Evolutionary conservation across 2,888 invertebrate species (phyloP).

Genomic region (Pachycephus smyrnensis): DNA sequence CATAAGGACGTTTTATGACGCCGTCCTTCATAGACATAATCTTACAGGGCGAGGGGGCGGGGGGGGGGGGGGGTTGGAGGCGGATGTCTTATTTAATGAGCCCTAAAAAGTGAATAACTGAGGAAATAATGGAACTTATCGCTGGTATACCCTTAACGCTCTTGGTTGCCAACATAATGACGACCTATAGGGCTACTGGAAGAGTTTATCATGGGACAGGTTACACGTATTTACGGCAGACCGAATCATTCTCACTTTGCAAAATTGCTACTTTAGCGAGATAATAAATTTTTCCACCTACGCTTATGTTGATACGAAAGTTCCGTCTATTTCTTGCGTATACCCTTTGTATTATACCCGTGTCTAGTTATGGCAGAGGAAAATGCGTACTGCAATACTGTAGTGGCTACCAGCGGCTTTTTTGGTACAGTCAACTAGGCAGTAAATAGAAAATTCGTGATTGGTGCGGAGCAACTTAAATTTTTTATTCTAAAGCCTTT

Average conservation of each 20-base stretch:
- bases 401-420: not conserved
- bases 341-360: not conserved
- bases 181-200: not conserved
- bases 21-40: not conserved
- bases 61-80: not conserved
- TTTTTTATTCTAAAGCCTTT: not conserved
- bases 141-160: not conserved
- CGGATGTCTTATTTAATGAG: constrained; percentile 5
- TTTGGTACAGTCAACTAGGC: too few relatives aligned
- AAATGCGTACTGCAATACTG: not conserved
- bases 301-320: not conserved
- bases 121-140: not conserved
- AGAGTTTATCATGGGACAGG: not conserved
- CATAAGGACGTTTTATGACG: constrained; percentile 1
- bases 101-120: constrained; percentile 7
- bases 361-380: not conserved
- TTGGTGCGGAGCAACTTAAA: not conserved
- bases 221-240: not conserved
- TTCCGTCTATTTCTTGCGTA: not conserved
- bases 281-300: not conserved
- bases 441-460: too few relatives aligned
- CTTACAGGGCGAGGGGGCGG: not conserved
- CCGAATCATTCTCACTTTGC: not conserved
- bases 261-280: not conserved
- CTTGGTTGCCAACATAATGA: not conserved